Base-by-base conservation (phyloP, 92 coral and sea anemone genomes). In the Palythoa grandis region DNA sequence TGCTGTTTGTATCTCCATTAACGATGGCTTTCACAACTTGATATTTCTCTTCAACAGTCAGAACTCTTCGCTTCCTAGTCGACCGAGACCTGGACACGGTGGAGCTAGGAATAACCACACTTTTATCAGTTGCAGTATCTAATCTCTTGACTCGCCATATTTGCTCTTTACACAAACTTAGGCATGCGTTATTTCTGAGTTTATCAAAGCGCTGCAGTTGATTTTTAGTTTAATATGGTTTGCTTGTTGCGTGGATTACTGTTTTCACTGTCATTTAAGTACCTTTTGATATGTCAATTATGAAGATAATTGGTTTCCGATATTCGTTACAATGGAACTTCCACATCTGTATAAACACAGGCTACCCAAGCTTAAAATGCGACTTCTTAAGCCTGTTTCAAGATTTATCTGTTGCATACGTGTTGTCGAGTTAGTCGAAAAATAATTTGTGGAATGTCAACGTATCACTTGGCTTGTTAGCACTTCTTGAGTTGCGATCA, bases 1-100 rank as follows among this genome's bases (percentile, higher is more conserved):
- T 70, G 57, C n/a, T 70, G 35, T 24, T 74, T 83, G 0, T 88
- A 52, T 74, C 77, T 11, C 91, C 79, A 25, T 82, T 40, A 7
- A 2, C 29, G 78, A 87, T 87, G 40, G 79, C 86, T 74, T 57
- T 82, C 35, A 88, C 58, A 15, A 74, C 14, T 76, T 82, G 47
- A 83, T 87, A 83, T 74, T 88, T 88, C 53, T 75, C 76, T 66
- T 80, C 84, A 73, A 88, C 7, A 12, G 77, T 83, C 37, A 88
- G 52, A 73, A 83, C 82, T 83, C 84, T 63, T 83, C 83, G 56
- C 72, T 43, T 43, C 25, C 0, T 20, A 5, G 65, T 58, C 20
- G 65, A 58, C n/a, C 13, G 65, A 0, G 65, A 58, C 2, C 19
- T 0, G 6, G 7, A 58, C 19, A 15, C 65, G 13, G 7, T 24